phyloP scores from a whole-genome alignment of 2,888 invertebrate species.

The Ophion obscuratus region DNA sequence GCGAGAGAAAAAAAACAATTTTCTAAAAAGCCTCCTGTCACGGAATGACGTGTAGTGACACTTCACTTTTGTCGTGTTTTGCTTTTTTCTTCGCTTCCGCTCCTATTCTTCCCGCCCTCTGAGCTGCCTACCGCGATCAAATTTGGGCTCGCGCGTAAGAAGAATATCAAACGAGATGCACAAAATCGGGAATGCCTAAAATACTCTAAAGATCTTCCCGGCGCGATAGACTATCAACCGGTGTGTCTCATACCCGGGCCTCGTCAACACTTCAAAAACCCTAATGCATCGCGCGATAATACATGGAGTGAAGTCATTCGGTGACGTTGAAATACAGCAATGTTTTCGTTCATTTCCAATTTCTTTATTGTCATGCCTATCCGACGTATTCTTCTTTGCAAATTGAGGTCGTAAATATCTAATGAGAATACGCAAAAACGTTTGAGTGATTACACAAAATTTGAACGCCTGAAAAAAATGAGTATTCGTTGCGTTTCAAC shows the following conservation, averaged over 20 bases:
- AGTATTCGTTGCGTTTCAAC: too few species aligned
- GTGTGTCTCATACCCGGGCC: too few species aligned
- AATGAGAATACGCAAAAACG: too few species aligned
- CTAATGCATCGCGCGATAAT: constrained; percentile 5
- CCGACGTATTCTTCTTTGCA: too few species aligned
- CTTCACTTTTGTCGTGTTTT: constrained; percentile 2
- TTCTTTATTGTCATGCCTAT: too few species aligned
- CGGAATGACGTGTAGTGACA: constrained; percentile 2
- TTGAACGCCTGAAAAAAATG: too few species aligned
- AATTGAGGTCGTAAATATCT: too few species aligned
- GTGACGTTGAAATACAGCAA: too few species aligned
- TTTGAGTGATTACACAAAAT: too few species aligned
- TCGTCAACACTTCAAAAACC: neutral
- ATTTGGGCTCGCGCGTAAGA: constrained; percentile 4
- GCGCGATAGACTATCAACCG: neutral
- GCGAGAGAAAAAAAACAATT: neutral
- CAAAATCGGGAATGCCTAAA: constrained; percentile 1
- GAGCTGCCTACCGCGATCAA: constrained; percentile 27
- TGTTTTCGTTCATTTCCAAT: too few species aligned
- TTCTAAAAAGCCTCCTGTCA: neutral
- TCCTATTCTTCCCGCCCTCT: neutral
- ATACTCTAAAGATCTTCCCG: neutral
- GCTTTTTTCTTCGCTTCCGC: neutral
- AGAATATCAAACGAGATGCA: neutral
- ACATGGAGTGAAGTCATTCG: neutral